Base-by-base conservation (phyloP, 2,888 invertebrate species). In the Tenthredo mesomela region DNA sequence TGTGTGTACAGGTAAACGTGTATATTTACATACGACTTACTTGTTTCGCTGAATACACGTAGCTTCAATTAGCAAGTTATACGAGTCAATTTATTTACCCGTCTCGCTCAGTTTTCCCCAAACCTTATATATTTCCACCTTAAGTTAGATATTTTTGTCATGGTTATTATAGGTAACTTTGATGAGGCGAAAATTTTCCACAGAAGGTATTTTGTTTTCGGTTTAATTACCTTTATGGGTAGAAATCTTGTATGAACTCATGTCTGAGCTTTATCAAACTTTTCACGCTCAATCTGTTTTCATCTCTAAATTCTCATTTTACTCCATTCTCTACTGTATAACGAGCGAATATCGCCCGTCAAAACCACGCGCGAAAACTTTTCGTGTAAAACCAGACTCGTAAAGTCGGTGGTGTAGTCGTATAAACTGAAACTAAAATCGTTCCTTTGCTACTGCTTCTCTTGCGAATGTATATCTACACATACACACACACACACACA, bases 381-480 rank as follows among this genome's bases (percentile, higher is more conserved):
- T 65, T 80, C 80, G 80, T 29, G 82, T 70, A 47, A 67, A 82
- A 82, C 43, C 82, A 47, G 18, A 29, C 65, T 82, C 82, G 67
- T 82, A 82, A 82, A 82, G 61, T 58, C 77, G 61, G 21, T 61
- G 54, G 29, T 50, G 54, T 54, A 47, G 75, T 75, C 43, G 29
- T 77, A 77, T 54, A 77, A 77, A 77, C 77, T 47, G 54, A 77
- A 77, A 77, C 77, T 77, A 77, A 77, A 77, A 77, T 77, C 73
- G 73, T 73, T 73, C 73, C 73, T 40, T 73, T 73, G 73, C 73
- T 18, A 2, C 21, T 25, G 25, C 25, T 75, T 25, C 47, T 47
- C 10, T 25, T 47, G 18, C 18, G n/a, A n/a, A 12, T 29, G 9
- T 10, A 61, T n/a, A n/a, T 3, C 15, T 9, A 12, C 10, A 70